Evolutionary conservation across 2,113 vertebrate species (phyloP), one percentile per base, ranked within the genome.

Genomic region (Cottus gobio): DNA sequence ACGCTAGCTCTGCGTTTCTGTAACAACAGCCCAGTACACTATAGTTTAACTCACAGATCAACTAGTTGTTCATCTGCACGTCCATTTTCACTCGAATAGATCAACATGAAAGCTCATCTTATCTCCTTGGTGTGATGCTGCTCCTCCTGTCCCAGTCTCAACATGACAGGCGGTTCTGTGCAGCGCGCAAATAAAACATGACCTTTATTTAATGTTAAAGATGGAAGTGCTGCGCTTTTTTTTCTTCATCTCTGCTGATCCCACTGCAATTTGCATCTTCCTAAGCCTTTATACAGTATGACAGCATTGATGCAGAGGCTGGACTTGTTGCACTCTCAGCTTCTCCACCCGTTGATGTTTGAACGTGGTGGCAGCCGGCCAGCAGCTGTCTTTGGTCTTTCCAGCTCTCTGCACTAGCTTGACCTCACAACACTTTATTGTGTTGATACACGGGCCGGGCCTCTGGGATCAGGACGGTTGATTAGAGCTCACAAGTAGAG

Each of bases 331-430:
- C 58, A 11, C 9, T n/a, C 34, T 36, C 42, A 8, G 5, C 64
- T 77, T 39, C 31, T 16, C 42, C 2, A 9, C 12, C 2, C 39
- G 16, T 22, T 36, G 13, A 15, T 0, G 22, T 28, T 64, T 37
- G 9, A 54, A 30, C 20, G 24, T 34, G 26, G 48, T 22, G 22
- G 16, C 26, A 31, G 46, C 50, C 26, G 65, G 44, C 7, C 18
- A 16, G 61, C 30, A 48, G 61, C 15, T 72, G 34, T 71, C 63
- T 26, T 75, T 64, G 26, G 12, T 42, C 24, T 64, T 60, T n/a
- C 37, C 39, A 62, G 20, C 22, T 36, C 28, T 46, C 10, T 46
- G 65, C 26, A 56, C 18, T 10, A 48, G 20, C 22, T 70, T 52
- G 30, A 52, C 50, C 12, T 50, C 34, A 56, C 26, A 34, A 31